Conservation (phyloP, 1,140 invertebrate species). For the Caenorhabditis inopinata region DNA sequence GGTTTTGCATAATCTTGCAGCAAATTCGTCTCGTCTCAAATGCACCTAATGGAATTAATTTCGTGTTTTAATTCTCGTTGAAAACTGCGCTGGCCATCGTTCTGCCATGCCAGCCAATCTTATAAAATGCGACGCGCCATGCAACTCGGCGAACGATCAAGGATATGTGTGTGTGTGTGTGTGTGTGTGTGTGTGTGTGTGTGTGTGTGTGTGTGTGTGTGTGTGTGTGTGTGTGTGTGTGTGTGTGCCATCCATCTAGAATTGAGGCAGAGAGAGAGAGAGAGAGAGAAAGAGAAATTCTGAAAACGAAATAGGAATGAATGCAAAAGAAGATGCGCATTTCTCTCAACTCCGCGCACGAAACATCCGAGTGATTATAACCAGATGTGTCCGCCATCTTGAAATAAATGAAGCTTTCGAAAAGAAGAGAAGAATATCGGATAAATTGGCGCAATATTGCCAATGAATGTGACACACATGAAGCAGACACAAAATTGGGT, state of each 20-base stretch:
- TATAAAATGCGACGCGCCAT: neutral
- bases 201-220: too few species aligned
- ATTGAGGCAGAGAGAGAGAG: neutral
- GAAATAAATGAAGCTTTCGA: neutral
- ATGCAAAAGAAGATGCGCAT: neutral
- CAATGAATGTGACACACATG: neutral
- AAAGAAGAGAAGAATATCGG: neutral
- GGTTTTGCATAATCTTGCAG: neutral
- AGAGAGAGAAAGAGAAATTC: neutral
- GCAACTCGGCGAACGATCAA: neutral
- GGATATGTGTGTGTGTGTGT: neutral
- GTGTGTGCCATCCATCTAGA: too few species aligned
- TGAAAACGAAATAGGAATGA: neutral
- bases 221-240: too few species aligned
- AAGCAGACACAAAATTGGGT: neutral
- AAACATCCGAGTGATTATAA: conserved; percentile 16
- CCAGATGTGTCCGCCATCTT: conserved; percentile 30
- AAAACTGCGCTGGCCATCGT: neutral
- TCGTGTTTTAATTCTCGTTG: conserved; percentile 21
- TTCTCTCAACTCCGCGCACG: neutral
- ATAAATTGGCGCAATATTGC: neutral
- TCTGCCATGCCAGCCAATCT: neutral
- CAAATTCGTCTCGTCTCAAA: neutral
- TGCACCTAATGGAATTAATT: conserved; percentile 29
- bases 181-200: too few species aligned